Base-by-base conservation (phyloP, 2,797 vertebrate species). In the Sebastiscus tertius region DNA sequence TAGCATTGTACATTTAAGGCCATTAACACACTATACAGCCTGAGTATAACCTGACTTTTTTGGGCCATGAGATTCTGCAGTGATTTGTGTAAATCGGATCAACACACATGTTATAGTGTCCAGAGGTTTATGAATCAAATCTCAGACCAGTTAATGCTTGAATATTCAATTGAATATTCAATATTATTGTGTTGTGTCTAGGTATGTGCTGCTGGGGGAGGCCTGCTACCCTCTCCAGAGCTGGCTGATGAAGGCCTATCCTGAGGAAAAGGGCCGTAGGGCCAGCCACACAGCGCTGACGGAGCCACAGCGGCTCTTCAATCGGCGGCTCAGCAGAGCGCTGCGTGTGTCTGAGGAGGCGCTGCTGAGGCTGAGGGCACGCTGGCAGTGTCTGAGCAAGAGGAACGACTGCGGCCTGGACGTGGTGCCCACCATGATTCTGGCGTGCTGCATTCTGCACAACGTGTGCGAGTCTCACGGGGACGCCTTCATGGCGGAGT, bases 311-410 rank as follows among this genome's bases (percentile, higher is more conserved):
- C 74, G 68, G 8, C 73, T 82, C 1, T 96, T 96, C 24, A 95
- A 95, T 13, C 88, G 61, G 8, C 88, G 71, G 0, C 74, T 96
- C 8, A 52, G 58, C 4, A 77, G 88, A 8, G 96, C 93, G 0
- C 86, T 90, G 14, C 75, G 72, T 0, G 88, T 91, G n/a, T 83
- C 92, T 0, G 86, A 91, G 5, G 91, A 88, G 49, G 95, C 95
- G 0, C 93, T 96, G 46, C 89, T 94, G 76, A 90, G 93, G 52
- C 92, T 96, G 24, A 84, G 93, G 69, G 94, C 94, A 0, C 95
- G 95, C 70, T 96, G 94, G 96, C 91, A 94, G 86, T 96, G 94
- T 75, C 93, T 97, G 55, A 92, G 93, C 59, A 96, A 96, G 75
- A 90, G 95, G 82, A 96, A 95, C 13, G 94, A 96, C 89, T 95